A percentile compares a stretch with the other conserved stretches of the same genome.
These are phyloP conservation scores for Oophaga pumilio DNA, from an alignment of 2,113 vertebrate species.

Conservation along the genomic window DNA sequence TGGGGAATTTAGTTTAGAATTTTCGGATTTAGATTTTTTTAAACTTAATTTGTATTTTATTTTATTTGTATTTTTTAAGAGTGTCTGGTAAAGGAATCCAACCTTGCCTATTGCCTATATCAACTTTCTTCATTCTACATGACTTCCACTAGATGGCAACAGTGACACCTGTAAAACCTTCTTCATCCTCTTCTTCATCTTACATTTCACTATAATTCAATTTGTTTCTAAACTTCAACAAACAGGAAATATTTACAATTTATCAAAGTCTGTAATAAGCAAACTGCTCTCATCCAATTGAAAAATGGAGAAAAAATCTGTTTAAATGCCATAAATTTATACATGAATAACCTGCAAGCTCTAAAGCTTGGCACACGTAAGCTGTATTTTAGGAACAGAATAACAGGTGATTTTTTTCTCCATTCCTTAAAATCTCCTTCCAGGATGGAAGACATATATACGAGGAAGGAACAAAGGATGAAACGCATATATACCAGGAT, in stretches of 20 bases:
- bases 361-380: too few species aligned
- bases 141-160: neutral
- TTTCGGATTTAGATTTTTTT: too few species aligned
- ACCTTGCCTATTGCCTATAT: neutral
- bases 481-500: too few species aligned
- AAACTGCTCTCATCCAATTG: neutral
- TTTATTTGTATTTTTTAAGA: neutral
- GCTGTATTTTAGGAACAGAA: too few species aligned
- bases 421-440: too few species aligned
- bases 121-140: neutral
- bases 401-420: too few species aligned
- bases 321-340: too few species aligned
- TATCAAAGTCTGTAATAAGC: neutral
- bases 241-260: slow-evolving; percentile 12
- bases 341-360: too few species aligned
- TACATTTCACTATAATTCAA: neutral
- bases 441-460: too few species aligned
- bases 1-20: too few species aligned
- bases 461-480: too few species aligned
- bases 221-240: neutral
- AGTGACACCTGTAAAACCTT: neutral
- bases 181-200: neutral
- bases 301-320: neutral
- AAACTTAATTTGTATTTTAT: neutral
- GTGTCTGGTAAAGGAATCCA: neutral